Evolutionary conservation across 2,113 vertebrate species (phyloP).

Genomic region (Dicaeum eximium): DNA sequence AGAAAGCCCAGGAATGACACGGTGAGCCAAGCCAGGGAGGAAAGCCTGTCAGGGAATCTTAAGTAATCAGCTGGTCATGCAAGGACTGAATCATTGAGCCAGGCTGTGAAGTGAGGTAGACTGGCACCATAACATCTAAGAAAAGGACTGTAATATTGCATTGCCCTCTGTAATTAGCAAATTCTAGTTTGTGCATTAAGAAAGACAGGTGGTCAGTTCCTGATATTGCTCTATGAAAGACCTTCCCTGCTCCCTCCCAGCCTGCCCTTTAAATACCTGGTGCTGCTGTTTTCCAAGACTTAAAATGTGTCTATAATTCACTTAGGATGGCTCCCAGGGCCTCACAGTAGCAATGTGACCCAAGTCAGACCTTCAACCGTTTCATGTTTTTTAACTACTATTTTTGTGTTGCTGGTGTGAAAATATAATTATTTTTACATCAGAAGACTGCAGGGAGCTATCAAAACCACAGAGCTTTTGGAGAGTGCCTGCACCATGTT

Average conservation of each 20-base stretch:
- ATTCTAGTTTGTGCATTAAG: constrained; percentile 14
- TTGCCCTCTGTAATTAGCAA: constrained; percentile 48
- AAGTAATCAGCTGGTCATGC: constrained; percentile 46
- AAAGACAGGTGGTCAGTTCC: constrained; percentile 12
- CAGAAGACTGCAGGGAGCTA: not conserved
- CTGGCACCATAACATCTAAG: constrained; percentile 63
- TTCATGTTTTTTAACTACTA: not conserved
- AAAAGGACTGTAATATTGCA: constrained; percentile 61
- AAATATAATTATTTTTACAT: constrained; percentile 9
- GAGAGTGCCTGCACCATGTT: not conserved
- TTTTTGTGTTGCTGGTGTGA: constrained; percentile 16
- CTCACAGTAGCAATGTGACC: not conserved
- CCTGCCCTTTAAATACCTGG: not conserved
- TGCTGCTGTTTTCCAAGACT: not conserved
- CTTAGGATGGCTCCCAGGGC: not conserved
- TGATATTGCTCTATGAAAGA: not conserved
- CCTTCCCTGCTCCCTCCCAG: not conserved
- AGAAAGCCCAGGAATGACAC: not conserved
- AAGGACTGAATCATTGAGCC: constrained; percentile 62
- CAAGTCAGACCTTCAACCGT: not conserved
- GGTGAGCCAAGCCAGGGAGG: not conserved
- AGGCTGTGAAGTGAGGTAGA: constrained; percentile 57
- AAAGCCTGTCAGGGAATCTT: constrained; percentile 59
- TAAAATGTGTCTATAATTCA: not conserved
- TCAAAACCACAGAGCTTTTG: not conserved